phyloP scores from a whole-genome alignment of 1,140 invertebrate genomes.

The Globodera rostochiensis region DNA sequence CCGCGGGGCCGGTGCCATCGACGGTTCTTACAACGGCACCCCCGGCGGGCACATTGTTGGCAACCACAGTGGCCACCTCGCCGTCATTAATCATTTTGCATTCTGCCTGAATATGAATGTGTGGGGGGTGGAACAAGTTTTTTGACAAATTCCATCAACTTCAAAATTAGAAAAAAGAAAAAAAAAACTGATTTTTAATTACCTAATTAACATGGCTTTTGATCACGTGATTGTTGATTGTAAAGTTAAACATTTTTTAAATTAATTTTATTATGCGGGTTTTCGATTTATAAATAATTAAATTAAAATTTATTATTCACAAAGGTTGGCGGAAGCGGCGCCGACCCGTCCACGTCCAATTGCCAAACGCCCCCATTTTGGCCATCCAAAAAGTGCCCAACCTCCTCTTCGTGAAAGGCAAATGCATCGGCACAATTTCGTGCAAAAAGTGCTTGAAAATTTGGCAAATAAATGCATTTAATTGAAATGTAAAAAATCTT shows the following conservation, averaged over 20 bases:
- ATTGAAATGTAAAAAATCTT: too few species aligned
- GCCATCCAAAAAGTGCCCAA: not conserved
- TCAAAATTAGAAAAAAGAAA: too few species aligned
- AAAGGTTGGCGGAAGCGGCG: conserved; percentile 20
- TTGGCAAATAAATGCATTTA: conserved; percentile 18
- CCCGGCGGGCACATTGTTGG: conserved; percentile 18
- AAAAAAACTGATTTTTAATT: too few species aligned
- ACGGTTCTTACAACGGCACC: not conserved
- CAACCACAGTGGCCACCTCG: not conserved
- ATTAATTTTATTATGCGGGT: too few species aligned
- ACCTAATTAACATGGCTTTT: too few species aligned
- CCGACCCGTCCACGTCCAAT: conserved; percentile 33
- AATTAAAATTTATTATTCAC: conserved; percentile 4
- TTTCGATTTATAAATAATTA: not conserved
- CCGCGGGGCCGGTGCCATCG: not conserved
- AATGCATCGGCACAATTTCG: conserved; percentile 32
- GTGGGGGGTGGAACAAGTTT: too few species aligned
- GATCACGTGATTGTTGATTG: too few species aligned
- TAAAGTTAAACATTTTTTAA: too few species aligned
- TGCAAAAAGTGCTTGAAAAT: conserved; percentile 33
- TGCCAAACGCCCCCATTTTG: conserved; percentile 21
- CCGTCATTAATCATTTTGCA: conserved; percentile 13
- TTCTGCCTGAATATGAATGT: not conserved
- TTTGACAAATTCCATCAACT: too few species aligned
- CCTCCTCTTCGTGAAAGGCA: conserved; percentile 17